Base-by-base conservation (phyloP, 2,113 vertebrate species). In the Mustela lutreola region DNA sequence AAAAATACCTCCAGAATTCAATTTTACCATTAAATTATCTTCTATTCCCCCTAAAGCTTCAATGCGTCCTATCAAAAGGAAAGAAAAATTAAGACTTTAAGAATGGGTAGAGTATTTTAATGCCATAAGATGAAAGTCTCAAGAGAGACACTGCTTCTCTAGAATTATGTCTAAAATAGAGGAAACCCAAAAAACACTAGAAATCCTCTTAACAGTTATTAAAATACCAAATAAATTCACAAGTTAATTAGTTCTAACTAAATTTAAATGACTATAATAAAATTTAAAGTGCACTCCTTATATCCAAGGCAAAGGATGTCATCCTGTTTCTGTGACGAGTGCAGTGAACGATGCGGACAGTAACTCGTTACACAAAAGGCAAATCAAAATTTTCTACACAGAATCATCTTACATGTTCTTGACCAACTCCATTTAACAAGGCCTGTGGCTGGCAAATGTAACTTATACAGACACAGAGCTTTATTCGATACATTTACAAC, bases 221-320 rank as follows among this genome's bases (percentile, higher is more conserved):
- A 58, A 73, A 94, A 82, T n/a, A 73, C 7, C 62, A 94, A 87
- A 84, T 80, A 79, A 86, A 95, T 58, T 78, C 67, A 36, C 42
- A 95, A 92, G 60, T n/a, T 94, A 84, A 86, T 45, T 76, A 39
- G 16, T 82, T 82, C 62, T 28, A 24, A 79, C 67, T 60, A 75
- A 89, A 89, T 56, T 95, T 83, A 95, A 91, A 87, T 42, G 45
- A 82, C 73, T 63, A 58, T 4, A 81, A 36, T 70, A 92, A 62
- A 88, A 88, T 12, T 63, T 31, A 14, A 89, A 73, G 80, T 4
- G 0, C 4, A 76, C 1, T 19, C 9, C 6, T 60, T 85, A 10
- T 21, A 78, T 48, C 33, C 86, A 84, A 7, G 11, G 36, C 83
- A 97, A 94, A 96, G 53, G 24, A 58, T 4, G 70, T 7, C 53